Evolutionary conservation across 2,113 vertebrate species (phyloP).

Genomic region (Ptilonorhynchus violaceus): DNA sequence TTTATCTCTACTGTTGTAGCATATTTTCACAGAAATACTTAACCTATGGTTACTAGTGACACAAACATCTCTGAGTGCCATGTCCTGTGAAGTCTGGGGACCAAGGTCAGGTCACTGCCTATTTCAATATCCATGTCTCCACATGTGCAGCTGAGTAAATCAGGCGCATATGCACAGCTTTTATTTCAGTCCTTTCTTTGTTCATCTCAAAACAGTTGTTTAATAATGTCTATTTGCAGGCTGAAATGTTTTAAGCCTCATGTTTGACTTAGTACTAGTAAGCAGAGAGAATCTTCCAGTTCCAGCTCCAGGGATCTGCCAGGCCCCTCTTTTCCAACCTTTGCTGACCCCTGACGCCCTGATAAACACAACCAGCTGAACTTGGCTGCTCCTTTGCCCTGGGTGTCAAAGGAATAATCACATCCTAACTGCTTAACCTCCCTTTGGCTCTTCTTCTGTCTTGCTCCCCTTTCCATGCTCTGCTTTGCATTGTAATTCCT

Average conservation of each 20-base stretch:
- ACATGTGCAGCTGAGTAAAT: background rate
- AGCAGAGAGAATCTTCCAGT: background rate
- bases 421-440: background rate
- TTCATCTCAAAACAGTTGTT: background rate
- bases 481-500: background rate
- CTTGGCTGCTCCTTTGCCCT: background rate
- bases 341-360: background rate
- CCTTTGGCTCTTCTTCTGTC: background rate
- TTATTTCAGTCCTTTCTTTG: background rate
- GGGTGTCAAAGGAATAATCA: background rate
- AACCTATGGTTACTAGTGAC: background rate
- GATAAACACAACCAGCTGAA: background rate
- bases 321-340: background rate
- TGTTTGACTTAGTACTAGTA: background rate
- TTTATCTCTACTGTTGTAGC: background rate
- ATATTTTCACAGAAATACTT: background rate
- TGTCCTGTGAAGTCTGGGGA: background rate
- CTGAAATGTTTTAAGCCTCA: background rate
- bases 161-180: background rate
- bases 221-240: background rate
- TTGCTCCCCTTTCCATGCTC: background rate
- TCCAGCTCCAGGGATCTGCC: background rate
- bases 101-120: background rate
- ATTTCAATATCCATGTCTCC: background rate
- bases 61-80: background rate